Evolutionary conservation across 2,797 vertebrate species (phyloP).

Genomic region (Chaunax sp.): DNA sequence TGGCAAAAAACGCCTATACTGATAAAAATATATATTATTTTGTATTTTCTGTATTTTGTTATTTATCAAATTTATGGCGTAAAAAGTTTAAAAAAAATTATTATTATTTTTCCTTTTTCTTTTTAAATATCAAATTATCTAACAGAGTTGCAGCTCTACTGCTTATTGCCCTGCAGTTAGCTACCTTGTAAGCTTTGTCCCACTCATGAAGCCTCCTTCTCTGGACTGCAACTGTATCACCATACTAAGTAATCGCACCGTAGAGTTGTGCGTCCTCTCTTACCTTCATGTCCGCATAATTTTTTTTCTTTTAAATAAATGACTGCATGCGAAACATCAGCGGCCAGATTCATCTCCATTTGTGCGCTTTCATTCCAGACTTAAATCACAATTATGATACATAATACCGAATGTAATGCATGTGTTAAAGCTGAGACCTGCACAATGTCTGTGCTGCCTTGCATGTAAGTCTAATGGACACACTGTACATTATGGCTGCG

Average conservation of each 20-base stretch:
- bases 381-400: constrained; percentile 80
- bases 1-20: too few species aligned
- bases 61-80: too few species aligned
- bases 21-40: too few species aligned
- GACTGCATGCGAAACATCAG: constrained; percentile 56
- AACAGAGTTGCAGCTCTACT: not conserved
- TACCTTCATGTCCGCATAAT: constrained; percentile 24
- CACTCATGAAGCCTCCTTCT: not conserved
- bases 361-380: constrained; percentile 61
- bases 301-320: constrained; percentile 38
- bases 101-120: too few species aligned
- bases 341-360: constrained; percentile 58
- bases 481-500: constrained; percentile 53
- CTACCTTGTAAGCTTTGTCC: constrained; percentile 1
- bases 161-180: not conserved
- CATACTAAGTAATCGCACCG: constrained; percentile 4
- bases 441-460: constrained; percentile 59
- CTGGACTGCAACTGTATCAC: constrained; percentile 1
- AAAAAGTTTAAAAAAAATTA: too few species aligned
- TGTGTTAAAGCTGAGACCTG: constrained; percentile 71
- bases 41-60: not conserved
- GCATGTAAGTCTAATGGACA: constrained; percentile 61
- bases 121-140: not conserved
- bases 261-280: too few species aligned
- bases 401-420: constrained; percentile 75